Conservation (phyloP, 2,888 invertebrate species). For the Drosophila atroscutellata region DNA sequence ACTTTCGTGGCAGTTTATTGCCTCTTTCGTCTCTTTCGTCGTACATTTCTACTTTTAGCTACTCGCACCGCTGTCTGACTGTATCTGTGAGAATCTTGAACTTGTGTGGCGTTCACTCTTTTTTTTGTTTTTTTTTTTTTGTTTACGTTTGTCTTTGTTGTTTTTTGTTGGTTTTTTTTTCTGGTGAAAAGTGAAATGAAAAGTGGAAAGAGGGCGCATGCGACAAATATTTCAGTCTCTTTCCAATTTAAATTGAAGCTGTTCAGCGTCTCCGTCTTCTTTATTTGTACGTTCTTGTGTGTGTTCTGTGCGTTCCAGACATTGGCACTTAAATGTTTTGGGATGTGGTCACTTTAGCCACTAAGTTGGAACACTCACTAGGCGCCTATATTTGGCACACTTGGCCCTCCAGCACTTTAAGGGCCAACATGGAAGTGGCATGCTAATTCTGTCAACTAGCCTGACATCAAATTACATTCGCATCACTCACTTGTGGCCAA, state of each 20-base stretch:
- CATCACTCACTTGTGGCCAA: constrained; percentile 53
- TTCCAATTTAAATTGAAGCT: constrained; percentile 59
- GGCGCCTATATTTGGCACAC: constrained; percentile 54
- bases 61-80: constrained; percentile 27
- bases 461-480: constrained; percentile 69
- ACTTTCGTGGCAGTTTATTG: constrained; percentile 78
- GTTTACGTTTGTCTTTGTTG: constrained; percentile 63
- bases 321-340: constrained; percentile 73
- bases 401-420: constrained; percentile 21
- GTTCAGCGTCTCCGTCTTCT: constrained; percentile 25
- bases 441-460: constrained; percentile 60
- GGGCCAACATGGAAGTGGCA: constrained; percentile 51
- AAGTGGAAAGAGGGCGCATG: constrained; percentile 48
- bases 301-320: constrained; percentile 61
- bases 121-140: constrained; percentile 47
- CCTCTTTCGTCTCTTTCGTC: constrained; percentile 52
- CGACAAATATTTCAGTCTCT: constrained; percentile 64
- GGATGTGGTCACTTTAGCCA: constrained; percentile 66
- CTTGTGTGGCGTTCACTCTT: constrained; percentile 77
- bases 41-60: constrained; percentile 69
- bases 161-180: constrained; percentile 30
- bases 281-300: constrained; percentile 21
- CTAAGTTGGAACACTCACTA: constrained; percentile 36
- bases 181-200: constrained; percentile 67
- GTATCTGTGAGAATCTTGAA: constrained; percentile 81